Evolutionary conservation across 2,888 invertebrate genomes (phyloP).

Genomic region (Branchipolynoe longqiensis): DNA sequence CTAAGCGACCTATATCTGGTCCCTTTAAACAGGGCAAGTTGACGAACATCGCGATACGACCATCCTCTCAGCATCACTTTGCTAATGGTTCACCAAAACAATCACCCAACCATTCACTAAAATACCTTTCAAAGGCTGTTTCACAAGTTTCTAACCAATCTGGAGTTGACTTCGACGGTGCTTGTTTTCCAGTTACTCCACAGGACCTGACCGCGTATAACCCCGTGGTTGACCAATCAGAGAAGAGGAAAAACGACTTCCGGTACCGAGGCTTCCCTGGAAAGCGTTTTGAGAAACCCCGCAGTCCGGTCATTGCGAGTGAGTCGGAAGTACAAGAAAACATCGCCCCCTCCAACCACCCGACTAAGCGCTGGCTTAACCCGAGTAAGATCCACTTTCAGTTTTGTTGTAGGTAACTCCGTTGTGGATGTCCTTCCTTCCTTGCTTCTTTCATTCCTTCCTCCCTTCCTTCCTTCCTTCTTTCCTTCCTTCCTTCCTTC

Average conservation of each 20-base stretch:
- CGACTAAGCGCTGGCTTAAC: conserved; percentile 21
- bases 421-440: too few relatives aligned
- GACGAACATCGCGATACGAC: too few relatives aligned
- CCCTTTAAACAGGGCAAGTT: too few relatives aligned
- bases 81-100: too few relatives aligned
- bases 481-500: conserved; percentile 18
- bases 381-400: conserved; percentile 16
- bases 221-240: not conserved
- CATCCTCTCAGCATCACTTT: too few relatives aligned
- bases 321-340: not conserved
- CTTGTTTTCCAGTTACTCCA: conserved; percentile 56
- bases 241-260: not conserved
- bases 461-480: conserved; percentile 17
- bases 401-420: too few relatives aligned
- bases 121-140: too few relatives aligned
- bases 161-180: too few relatives aligned
- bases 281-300: conserved; percentile 52
- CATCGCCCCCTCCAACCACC: not conserved
- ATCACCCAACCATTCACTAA: too few relatives aligned
- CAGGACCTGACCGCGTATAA: conserved; percentile 18
- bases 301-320: not conserved
- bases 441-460: not conserved
- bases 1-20: too few relatives aligned
- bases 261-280: conserved; percentile 56
- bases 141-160: too few relatives aligned